Evolutionary conservation across 2,113 vertebrate species (phyloP).

Genomic region (Panurus biarmicus): DNA sequence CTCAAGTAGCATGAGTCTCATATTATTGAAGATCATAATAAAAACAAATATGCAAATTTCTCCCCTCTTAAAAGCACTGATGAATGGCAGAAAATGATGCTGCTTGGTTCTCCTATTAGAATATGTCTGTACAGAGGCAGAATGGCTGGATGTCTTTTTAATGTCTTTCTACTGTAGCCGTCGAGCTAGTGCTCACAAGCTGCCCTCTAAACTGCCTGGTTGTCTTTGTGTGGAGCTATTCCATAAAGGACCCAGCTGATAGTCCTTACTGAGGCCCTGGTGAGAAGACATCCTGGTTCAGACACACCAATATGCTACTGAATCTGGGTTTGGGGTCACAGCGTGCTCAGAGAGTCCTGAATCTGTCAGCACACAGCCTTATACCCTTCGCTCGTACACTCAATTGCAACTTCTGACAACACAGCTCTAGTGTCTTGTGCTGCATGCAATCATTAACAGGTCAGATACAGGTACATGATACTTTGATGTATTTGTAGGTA

Average conservation of each 20-base stretch:
- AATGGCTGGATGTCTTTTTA: neutral
- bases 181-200: neutral
- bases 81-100: neutral
- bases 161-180: neutral
- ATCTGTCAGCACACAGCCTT: neutral
- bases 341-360: neutral
- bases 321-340: neutral
- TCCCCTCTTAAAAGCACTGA: neutral
- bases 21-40: neutral
- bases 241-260: neutral
- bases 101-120: neutral
- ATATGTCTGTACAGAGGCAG: neutral
- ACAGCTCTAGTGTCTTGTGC: neutral
- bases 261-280: neutral
- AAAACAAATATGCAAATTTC: neutral
- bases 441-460: neutral
- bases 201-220: neutral
- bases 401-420: neutral
- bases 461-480: neutral
- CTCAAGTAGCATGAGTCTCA: neutral
- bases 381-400: neutral
- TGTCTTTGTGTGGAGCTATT: neutral
- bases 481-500: constrained; percentile 72
- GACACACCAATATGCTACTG: neutral
- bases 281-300: neutral